Base-by-base conservation (phyloP, 2,113 vertebrate genomes). In the Kobus ellipsiprymnus region DNA sequence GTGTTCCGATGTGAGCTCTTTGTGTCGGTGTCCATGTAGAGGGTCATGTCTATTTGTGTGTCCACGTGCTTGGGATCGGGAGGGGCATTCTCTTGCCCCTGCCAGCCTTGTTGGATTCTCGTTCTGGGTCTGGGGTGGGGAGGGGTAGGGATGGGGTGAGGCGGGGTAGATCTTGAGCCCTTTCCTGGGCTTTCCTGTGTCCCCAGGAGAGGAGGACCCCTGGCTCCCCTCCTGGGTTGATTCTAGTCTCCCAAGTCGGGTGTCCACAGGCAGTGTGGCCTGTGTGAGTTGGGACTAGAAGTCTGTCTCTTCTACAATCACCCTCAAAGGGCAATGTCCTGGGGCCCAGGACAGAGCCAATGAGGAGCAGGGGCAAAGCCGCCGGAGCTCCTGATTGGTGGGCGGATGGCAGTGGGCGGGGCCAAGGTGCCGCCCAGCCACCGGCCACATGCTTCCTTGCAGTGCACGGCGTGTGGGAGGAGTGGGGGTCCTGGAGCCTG, bases 401-500 rank as follows among this genome's bases (percentile, higher is more conserved):
- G 98, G 93, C 3, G 89, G 96, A 48, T 80, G 98, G 94, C 86
- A 95, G 87, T 97, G 97, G 98, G 93, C 64, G 78, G 97, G 93
- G 96, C 93, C 95, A 40, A 67, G 83, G 97, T 96, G 94, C 97
- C 0, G 95, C 97, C 93, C 93, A 92, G 95, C 94, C 98, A 97
- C 96, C 86, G 59, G 98, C 96, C 91, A 97, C 98, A 98, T 99
- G 98, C 98, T 99, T 98, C 99, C 98, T 99, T 99, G 98, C 99
- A 99, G 99, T 99, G 99, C 99, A 99, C 99, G 99, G 99, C 98
- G 98, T 98, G 97, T 99, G 99, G 99, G 99, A 99, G 99, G 99
- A 99, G 98, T 99, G 99, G 99, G 99, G 99, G 91, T 99, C 99
- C 90, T 99, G 99, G 99, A 99, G 99, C 99, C 99, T 99, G 98